Evolutionary conservation across 2,888 invertebrate genomes (phyloP).

Genomic region (Carterocephalus palaemon): DNA sequence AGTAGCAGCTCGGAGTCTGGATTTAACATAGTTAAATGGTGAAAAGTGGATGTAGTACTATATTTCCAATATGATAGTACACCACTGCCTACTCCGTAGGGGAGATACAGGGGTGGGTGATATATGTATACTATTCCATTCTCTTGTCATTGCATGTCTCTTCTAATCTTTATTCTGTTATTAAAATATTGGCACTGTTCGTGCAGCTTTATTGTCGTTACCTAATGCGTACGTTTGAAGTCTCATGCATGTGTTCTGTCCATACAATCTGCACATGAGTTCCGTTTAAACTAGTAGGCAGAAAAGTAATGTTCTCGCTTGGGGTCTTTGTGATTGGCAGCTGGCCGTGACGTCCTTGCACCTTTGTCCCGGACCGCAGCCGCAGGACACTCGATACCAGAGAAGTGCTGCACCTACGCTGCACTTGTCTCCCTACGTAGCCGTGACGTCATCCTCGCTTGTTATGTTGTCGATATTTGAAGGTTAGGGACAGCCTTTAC

Average conservation of each 20-base stretch:
- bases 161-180: no score
- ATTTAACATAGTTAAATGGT: no score
- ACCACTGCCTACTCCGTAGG: no score
- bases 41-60: no score
- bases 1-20: no score
- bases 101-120: no score
- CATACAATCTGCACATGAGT: not conserved
- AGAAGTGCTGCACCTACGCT: constrained; percentile 27
- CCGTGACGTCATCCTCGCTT: constrained; percentile 11
- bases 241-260: not conserved
- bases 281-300: constrained; percentile 18
- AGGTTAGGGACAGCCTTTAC: constrained; percentile 18
- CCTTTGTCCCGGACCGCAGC: constrained; percentile 39
- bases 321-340: constrained; percentile 42
- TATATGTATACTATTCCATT: no score
- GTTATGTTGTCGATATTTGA: constrained; percentile 5
- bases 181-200: no score
- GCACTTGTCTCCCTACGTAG: not conserved
- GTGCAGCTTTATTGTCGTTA: no score
- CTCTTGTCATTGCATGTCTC: no score
- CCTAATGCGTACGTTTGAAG: no score
- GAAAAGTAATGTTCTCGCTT: constrained; percentile 13
- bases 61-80: no score
- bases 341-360: constrained; percentile 59
- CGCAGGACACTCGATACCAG: constrained; percentile 28